Evolutionary conservation across 1,140 invertebrate species (phyloP).

Genomic region (Tetranychus urticae): DNA sequence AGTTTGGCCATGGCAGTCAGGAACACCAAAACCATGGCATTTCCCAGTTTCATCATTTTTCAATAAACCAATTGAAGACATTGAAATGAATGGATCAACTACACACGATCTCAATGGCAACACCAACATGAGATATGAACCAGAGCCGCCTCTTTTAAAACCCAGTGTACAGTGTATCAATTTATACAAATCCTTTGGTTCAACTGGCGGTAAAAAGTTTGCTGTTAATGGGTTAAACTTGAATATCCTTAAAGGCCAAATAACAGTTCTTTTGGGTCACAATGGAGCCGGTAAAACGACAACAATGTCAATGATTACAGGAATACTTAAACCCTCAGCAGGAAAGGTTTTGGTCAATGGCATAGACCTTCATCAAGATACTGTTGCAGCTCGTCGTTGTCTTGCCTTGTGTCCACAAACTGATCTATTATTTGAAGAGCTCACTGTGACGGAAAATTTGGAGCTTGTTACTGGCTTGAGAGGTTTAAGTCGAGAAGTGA

Average conservation of each 20-base stretch:
- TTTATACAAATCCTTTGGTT: slow-evolving; percentile 16
- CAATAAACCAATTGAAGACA: neutral
- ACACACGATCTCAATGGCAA: neutral
- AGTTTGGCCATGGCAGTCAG: slow-evolving; percentile 20
- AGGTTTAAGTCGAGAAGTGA: slow-evolving; percentile 17
- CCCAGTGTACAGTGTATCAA: slow-evolving; percentile 14
- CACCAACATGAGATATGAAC: neutral
- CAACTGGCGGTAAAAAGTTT: slow-evolving; percentile 20
- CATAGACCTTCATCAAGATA: slow-evolving; percentile 31
- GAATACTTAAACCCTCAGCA: slow-evolving; percentile 33
- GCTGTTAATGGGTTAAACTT: slow-evolving; percentile 41
- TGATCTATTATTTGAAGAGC: slow-evolving; percentile 22
- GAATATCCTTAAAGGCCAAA: slow-evolving; percentile 51
- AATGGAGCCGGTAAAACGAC: slow-evolving; percentile 51
- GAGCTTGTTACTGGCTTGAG: slow-evolving; percentile 25
- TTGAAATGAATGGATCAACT: neutral
- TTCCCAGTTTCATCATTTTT: slow-evolving; percentile 17
- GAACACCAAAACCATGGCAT: slow-evolving; percentile 24
- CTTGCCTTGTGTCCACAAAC: slow-evolving; percentile 69
- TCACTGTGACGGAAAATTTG: slow-evolving; percentile 18
- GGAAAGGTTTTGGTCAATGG: slow-evolving; percentile 43
- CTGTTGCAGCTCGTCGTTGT: slow-evolving; percentile 33
- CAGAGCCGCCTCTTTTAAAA: neutral
- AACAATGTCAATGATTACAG: slow-evolving; percentile 55
- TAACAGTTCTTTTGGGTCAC: slow-evolving; percentile 32